phyloP scores from a whole-genome alignment of 2,888 invertebrate species.

The Tipula helvola region DNA sequence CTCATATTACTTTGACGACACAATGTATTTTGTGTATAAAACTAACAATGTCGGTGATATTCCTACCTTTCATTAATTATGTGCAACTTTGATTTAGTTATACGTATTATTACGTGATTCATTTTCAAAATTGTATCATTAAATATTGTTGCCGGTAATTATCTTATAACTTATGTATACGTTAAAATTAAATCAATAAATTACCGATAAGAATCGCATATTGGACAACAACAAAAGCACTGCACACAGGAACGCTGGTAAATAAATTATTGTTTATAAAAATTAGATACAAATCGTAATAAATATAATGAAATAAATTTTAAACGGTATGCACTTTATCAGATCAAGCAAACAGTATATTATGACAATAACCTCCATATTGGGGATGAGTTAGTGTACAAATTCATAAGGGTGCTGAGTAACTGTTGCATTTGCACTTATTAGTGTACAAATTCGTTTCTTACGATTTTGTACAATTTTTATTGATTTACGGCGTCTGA shows the following conservation, averaged over 20 bases:
- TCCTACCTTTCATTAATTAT: not conserved
- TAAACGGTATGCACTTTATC: not conserved
- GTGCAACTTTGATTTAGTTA: not conserved
- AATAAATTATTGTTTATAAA: not conserved
- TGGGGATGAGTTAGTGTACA: not conserved
- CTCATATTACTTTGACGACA: too few species aligned
- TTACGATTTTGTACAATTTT: not conserved
- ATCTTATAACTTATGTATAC: not conserved
- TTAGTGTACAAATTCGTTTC: not conserved
- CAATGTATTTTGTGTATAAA: too few species aligned
- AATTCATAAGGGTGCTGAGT: not conserved
- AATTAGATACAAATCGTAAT: not conserved
- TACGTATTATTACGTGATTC: not conserved
- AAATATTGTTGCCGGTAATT: not conserved
- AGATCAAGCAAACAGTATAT: not conserved
- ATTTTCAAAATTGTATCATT: not conserved
- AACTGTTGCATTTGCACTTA: not conserved
- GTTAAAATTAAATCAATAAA: not conserved
- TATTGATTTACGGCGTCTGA: not conserved
- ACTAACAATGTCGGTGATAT: not conserved
- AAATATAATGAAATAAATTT: not conserved
- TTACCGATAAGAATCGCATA: not conserved
- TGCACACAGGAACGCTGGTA: not conserved
- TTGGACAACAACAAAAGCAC: not conserved
- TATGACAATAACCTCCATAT: too few species aligned